These are phyloP conservation scores for Mesopsocus fuscifrons DNA, from an alignment of 2,888 invertebrate genomes.

Conservation along the genomic window DNA sequence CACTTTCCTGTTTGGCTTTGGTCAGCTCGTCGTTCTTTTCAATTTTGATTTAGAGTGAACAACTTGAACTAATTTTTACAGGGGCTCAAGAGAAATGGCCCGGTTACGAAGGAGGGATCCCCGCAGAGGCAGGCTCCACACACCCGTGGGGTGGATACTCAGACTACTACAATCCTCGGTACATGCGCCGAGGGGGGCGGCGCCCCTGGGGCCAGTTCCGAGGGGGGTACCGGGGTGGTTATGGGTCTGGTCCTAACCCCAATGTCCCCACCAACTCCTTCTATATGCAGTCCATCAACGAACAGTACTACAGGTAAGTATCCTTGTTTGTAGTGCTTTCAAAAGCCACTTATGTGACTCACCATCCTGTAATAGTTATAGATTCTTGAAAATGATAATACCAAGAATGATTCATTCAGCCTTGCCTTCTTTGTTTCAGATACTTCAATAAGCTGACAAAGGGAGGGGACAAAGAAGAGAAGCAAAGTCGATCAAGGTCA, in stretches of 20 bases:
- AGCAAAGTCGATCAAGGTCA: constrained; percentile 19
- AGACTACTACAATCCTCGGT: constrained; percentile 8
- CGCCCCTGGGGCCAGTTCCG: constrained; percentile 16
- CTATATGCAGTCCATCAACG: constrained; percentile 15
- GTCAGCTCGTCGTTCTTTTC: too few species aligned
- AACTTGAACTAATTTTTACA: too few species aligned
- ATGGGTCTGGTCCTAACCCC: constrained; percentile 13
- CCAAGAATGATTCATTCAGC: too few species aligned
- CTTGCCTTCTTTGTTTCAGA: constrained; percentile 27
- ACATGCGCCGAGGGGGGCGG: constrained; percentile 5
- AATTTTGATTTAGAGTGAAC: too few species aligned
- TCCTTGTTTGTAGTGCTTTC: too few species aligned
- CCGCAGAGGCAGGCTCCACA: neutral
- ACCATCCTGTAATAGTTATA: too few species aligned
- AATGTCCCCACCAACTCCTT: constrained; percentile 15
- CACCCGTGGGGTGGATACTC: constrained; percentile 6
- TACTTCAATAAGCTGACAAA: constrained; percentile 40
- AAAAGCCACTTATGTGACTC: too few species aligned
- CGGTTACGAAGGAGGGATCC: neutral
- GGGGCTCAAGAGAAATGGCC: too few species aligned
- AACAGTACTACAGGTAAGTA: constrained; percentile 17
- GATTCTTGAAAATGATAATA: too few species aligned
- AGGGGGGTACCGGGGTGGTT: constrained; percentile 12
- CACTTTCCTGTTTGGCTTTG: too few species aligned
- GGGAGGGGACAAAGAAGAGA: constrained; percentile 31